phyloP scores from a whole-genome alignment of 2,888 invertebrate genomes.

The Mesorhabditis spiculigera region DNA sequence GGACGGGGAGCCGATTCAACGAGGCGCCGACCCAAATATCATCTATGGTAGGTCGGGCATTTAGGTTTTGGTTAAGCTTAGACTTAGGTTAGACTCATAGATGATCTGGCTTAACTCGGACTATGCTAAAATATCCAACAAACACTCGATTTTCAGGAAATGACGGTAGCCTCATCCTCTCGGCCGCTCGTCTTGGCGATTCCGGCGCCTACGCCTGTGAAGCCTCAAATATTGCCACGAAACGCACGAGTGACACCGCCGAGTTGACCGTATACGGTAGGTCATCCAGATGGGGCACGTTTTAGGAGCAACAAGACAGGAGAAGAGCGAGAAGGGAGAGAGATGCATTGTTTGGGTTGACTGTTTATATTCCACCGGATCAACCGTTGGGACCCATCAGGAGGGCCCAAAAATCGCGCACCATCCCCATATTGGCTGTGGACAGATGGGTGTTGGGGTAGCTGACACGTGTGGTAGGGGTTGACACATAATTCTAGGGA shows the following conservation, averaged over 20 bases:
- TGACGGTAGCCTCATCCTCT: conserved; percentile 62
- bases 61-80: not conserved
- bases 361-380: too few relatives aligned
- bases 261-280: conserved; percentile 61
- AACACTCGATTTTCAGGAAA: conserved; percentile 54
- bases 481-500: too few relatives aligned
- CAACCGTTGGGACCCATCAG: too few relatives aligned
- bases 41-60: conserved; percentile 20
- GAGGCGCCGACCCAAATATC: conserved; percentile 38
- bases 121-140: conserved; percentile 38
- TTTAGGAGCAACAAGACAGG: conserved; percentile 3
- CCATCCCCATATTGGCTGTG: too few relatives aligned
- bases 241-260: conserved; percentile 59
- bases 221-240: conserved; percentile 61
- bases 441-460: too few relatives aligned
- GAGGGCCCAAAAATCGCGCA: too few relatives aligned
- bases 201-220: conserved; percentile 64
- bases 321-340: too few relatives aligned
- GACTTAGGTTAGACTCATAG: not conserved
- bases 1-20: conserved; percentile 60
- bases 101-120: conserved; percentile 33
- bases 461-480: too few relatives aligned
- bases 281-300: conserved; percentile 17
- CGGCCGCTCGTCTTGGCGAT: conserved; percentile 60
- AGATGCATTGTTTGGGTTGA: too few relatives aligned